These are phyloP conservation scores for Cydia strobilella DNA, from an alignment of 1,140 invertebrate genomes.

Conservation along the genomic window DNA sequence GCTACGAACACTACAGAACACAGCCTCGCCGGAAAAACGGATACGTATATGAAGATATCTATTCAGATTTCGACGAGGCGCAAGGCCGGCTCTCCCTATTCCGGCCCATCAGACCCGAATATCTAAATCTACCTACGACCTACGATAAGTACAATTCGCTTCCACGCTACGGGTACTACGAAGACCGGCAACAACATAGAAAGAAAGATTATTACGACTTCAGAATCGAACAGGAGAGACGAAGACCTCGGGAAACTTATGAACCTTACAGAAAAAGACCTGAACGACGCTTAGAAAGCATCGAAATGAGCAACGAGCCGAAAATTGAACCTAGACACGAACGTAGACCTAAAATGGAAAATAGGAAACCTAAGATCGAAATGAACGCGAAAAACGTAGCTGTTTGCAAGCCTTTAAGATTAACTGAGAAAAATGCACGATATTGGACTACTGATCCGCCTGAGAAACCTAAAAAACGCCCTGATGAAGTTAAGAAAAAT, in stretches of 20 bases:
- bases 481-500: constrained; percentile 72
- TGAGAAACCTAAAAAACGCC: constrained; percentile 51
- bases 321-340: not conserved
- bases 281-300: constrained; percentile 37
- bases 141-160: constrained; percentile 72
- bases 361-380: constrained; percentile 41
- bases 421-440: constrained; percentile 61
- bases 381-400: constrained; percentile 67
- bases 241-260: constrained; percentile 55
- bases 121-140: constrained; percentile 67
- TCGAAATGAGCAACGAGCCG: constrained; percentile 15
- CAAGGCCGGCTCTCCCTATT: constrained; percentile 73
- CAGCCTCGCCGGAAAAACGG: constrained; percentile 69
- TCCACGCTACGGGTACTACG: constrained; percentile 65
- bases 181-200: constrained; percentile 48
- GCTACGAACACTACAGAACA: constrained; percentile 46
- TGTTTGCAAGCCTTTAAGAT: constrained; percentile 66
- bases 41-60: constrained; percentile 78
- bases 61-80: constrained; percentile 75
- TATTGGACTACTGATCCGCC: constrained; percentile 72
- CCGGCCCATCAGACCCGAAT: constrained; percentile 75
- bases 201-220: constrained; percentile 75
- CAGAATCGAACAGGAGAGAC: constrained; percentile 62
- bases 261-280: constrained; percentile 52
- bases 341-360: constrained; percentile 32